phyloP scores from a whole-genome alignment of 2,888 invertebrate genomes.

The Cheilosia soror region DNA sequence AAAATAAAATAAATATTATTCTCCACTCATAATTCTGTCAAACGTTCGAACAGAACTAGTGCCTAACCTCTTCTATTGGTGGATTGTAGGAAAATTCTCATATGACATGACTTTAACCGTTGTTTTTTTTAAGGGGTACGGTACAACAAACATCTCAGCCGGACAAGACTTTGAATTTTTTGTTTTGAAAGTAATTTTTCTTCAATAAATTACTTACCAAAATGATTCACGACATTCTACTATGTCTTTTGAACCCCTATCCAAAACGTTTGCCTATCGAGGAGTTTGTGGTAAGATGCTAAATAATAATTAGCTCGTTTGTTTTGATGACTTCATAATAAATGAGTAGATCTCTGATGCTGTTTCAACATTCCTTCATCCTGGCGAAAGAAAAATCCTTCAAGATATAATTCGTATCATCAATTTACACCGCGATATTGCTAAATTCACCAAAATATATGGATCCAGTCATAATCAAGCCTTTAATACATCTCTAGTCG shows the following conservation, averaged over 20 bases:
- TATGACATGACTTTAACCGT: neutral
- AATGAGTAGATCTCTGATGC: conserved; percentile 77
- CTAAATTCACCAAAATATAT: conserved; percentile 86
- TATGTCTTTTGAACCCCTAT: conserved; percentile 80
- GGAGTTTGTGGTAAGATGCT: conserved; percentile 79
- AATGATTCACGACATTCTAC: conserved; percentile 82
- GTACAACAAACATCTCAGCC: too few species aligned
- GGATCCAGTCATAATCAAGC: conserved; percentile 76
- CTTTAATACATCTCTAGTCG: conserved; percentile 66
- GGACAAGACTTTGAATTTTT: neutral
- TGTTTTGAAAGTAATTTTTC: conserved; percentile 10
- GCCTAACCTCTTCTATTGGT: neutral
- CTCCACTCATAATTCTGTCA: too few species aligned
- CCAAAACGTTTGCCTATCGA: conserved; percentile 78
- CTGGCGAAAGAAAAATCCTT: conserved; percentile 87
- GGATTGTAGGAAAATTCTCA: neutral
- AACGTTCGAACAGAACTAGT: too few species aligned
- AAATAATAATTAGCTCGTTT: neutral
- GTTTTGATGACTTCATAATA: neutral
- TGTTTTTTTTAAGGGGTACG: neutral
- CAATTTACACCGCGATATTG: conserved; percentile 87
- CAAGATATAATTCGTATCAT: conserved; percentile 87
- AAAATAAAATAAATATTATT: too few species aligned
- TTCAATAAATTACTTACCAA: neutral
- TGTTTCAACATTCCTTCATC: conserved; percentile 83